Base-by-base conservation (phyloP, 2,797 vertebrate genomes). In the Mallotus villosus region DNA sequence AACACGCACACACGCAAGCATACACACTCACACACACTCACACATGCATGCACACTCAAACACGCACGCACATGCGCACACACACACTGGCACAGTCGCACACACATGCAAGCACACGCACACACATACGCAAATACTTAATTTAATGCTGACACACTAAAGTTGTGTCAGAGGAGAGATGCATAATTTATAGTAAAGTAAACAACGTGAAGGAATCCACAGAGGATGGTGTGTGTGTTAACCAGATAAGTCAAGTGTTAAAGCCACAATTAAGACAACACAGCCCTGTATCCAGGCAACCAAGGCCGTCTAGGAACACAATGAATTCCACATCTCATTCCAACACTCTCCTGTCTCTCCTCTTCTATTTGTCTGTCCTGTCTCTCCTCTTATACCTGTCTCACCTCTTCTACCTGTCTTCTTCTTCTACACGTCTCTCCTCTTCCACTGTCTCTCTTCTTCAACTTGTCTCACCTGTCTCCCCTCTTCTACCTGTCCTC, bases 281-380 rank as follows among this genome's bases (percentile, higher is more conserved):
- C 73, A 16, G 70, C 68, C 14, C 67, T 62, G 88, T 89, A 87
- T 79, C 89, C 57, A 88, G 49, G 89, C 87, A 89, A 90, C 87
- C 37, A 11, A 46, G 41, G 41, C 41, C 41, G 11, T 46, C 41
- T 46, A 46, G 41, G 41, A 46, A 46, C 9, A 46, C 41, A 46
- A 46, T 46, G 41, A 46, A 14, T 46, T 46, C 41, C 41, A 46
- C 41, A 14, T 46, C 41, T 46, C 12, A 46, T 46, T 46, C 41
- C 41, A 46, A 46, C 41, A 46, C 41, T 46, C 12, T 46, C 41
- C 41, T 14, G 2, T 46, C 41, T 46, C 9, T 46, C 41, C 16
- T 25, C 58, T 22, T 29, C 53, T 32, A 60, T 9, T 53, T 76
- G 17, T 67, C 14, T 62, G 1, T 2, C 25, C 3, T 25, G 9